phyloP scores from a whole-genome alignment of 2,888 invertebrate genomes.

The Homarus gammarus region DNA sequence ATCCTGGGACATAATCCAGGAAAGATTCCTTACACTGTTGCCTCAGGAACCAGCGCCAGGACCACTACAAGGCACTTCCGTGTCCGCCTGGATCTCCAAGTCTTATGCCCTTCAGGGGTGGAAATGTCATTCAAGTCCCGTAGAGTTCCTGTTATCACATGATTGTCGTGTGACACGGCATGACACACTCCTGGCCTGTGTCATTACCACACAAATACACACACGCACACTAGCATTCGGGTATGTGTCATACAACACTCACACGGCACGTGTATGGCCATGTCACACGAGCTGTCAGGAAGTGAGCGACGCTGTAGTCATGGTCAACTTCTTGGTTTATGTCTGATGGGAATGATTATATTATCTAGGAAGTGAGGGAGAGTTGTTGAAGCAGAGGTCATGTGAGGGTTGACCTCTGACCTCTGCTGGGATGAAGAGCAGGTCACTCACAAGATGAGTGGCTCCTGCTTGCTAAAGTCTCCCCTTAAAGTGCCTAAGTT shows the following conservation, averaged over 20 bases:
- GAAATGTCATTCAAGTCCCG: neutral
- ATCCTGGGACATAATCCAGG: neutral
- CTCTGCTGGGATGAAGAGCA: neutral
- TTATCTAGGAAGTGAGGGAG: neutral
- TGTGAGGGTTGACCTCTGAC: neutral
- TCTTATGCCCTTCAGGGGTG: neutral
- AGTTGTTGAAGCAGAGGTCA: neutral
- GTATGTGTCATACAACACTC: neutral
- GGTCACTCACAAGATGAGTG: neutral
- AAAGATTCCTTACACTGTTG: neutral
- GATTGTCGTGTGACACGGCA: neutral
- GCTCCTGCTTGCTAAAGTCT: neutral
- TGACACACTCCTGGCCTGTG: neutral
- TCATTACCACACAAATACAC: neutral
- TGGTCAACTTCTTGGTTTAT: neutral
- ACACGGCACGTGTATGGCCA: neutral
- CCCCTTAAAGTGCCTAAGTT: neutral
- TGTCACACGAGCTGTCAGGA: neutral
- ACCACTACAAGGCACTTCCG: conserved; percentile 43
- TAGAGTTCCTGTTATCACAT: neutral
- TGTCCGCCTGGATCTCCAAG: conserved; percentile 23
- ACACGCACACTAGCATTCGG: neutral
- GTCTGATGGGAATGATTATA: neutral
- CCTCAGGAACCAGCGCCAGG: neutral
- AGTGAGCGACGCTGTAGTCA: neutral